These are phyloP conservation scores for Sebastes fasciatus DNA, from an alignment of 2,113 vertebrate species.

Conservation along the genomic window DNA sequence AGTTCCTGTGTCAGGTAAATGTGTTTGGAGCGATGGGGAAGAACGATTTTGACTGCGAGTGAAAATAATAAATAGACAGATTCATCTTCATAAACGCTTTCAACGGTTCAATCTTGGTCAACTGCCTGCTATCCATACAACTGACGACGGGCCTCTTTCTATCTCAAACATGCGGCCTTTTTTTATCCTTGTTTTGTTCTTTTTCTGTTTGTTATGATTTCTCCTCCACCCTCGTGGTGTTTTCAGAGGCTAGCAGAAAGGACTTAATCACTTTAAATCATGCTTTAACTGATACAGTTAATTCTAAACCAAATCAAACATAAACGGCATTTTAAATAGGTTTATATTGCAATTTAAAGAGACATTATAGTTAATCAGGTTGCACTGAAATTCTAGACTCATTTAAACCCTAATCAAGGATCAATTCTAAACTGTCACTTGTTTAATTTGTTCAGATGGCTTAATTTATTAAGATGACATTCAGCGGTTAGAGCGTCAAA, in stretches of 20 bases:
- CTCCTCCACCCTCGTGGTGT: neutral
- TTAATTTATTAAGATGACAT: conserved; percentile 56
- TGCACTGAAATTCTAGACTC: conserved; percentile 51
- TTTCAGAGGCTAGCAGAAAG: neutral
- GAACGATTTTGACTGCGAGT: conserved; percentile 41
- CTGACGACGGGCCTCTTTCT: conserved; percentile 26
- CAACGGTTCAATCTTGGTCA: conserved; percentile 56
- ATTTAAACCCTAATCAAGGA: conserved; percentile 68
- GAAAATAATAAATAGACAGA: conserved; percentile 58
- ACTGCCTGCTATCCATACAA: conserved; percentile 31
- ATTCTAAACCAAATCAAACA: conserved; percentile 51
- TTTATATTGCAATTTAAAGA: conserved; percentile 59
- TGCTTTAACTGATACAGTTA: conserved; percentile 36
- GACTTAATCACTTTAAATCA: conserved; percentile 36
- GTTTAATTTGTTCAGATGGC: conserved; percentile 64
- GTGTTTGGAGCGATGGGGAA: conserved; percentile 49
- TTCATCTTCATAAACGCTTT: conserved; percentile 66
- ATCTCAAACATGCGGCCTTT: neutral
- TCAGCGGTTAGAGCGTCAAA: conserved; percentile 30
- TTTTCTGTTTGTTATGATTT: conserved; percentile 17
- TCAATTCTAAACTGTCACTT: conserved; percentile 65
- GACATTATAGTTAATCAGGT: conserved; percentile 62
- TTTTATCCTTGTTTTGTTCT: conserved; percentile 11
- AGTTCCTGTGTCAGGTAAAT: conserved; percentile 67
- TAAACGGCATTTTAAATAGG: conserved; percentile 38